Conservation (phyloP, 1,140 invertebrate genomes). For the Doryteuthis pealeii region DNA sequence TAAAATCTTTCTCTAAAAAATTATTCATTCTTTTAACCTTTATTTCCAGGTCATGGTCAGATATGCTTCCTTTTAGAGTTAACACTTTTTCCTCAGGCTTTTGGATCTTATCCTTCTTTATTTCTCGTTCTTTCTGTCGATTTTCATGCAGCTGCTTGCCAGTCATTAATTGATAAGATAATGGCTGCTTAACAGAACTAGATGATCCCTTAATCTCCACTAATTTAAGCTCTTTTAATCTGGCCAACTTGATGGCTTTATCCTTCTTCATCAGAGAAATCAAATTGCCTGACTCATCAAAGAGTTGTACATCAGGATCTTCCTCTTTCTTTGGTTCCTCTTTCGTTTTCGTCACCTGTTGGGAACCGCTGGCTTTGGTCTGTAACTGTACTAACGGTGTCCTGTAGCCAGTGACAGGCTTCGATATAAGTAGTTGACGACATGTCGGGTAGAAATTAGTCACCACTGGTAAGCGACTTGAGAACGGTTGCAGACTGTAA, state of each 20-base stretch:
- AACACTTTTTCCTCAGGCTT: background rate
- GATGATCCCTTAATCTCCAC: background rate
- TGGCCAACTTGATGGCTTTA: background rate
- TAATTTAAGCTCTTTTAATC: background rate
- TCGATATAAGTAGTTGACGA: background rate
- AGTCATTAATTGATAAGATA: constrained; percentile 11
- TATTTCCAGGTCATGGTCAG: background rate
- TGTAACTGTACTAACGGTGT: background rate
- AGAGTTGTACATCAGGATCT: background rate
- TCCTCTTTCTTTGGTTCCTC: background rate
- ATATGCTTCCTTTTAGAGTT: background rate
- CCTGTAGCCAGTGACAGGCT: background rate
- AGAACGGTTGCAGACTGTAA: no score
- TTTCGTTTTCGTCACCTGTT: background rate
- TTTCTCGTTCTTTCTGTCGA: background rate
- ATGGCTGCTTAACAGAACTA: background rate
- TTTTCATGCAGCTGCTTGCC: constrained; percentile 4
- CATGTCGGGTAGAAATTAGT: background rate
- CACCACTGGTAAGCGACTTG: background rate
- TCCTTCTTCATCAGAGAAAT: background rate
- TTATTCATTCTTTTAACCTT: background rate
- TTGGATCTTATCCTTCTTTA: background rate
- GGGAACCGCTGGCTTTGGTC: background rate
- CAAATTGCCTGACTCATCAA: background rate
- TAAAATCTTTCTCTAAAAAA: background rate